A percentile compares a stretch with the other conserved stretches of the same genome.
phyloP scores from a whole-genome alignment of 2,113 vertebrate species.

The Chascanopsetta lugubris region DNA sequence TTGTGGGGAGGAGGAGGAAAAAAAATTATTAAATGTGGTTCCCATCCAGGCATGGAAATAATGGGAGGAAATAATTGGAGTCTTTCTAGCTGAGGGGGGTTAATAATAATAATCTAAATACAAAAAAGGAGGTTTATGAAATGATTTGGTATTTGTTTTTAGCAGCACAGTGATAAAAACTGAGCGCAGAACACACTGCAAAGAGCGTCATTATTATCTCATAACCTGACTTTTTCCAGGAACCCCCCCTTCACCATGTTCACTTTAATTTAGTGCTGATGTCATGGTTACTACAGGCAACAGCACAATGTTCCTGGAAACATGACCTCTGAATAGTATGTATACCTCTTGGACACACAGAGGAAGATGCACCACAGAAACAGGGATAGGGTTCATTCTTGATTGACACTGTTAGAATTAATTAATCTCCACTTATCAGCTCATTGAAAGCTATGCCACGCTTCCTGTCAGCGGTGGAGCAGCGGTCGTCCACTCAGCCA shows the following conservation, averaged over 20 bases:
- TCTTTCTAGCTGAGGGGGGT: constrained; percentile 36
- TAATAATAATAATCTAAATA: constrained; percentile 60
- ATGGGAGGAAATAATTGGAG: constrained; percentile 63
- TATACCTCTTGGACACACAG: constrained; percentile 34
- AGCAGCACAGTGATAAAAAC: constrained; percentile 50
- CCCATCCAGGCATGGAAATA: constrained; percentile 65
- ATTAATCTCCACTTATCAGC: constrained; percentile 53
- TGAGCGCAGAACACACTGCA: constrained; percentile 35
- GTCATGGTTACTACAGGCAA: constrained; percentile 53
- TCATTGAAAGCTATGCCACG: constrained; percentile 26
- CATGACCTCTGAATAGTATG: constrained; percentile 47
- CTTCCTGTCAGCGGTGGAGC: constrained; percentile 6
- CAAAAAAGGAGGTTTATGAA: constrained; percentile 53
- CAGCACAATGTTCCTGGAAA: constrained; percentile 51
- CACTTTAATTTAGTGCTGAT: constrained; percentile 62
- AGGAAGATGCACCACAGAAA: constrained; percentile 31
- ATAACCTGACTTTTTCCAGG: constrained; percentile 47
- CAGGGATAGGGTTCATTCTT: constrained; percentile 15
- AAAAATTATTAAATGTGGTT: constrained; percentile 51
- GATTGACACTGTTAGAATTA: constrained; percentile 37
- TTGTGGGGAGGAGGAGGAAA: constrained; percentile 34
- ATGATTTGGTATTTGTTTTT: constrained; percentile 61
- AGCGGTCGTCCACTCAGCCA: constrained; percentile 46
- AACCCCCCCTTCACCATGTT: constrained; percentile 40
- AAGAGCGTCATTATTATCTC: constrained; percentile 51